These are phyloP conservation scores for Pachyseris speciosa DNA, from an alignment of 64 coral and sea anemone species.

Conservation along the genomic window DNA sequence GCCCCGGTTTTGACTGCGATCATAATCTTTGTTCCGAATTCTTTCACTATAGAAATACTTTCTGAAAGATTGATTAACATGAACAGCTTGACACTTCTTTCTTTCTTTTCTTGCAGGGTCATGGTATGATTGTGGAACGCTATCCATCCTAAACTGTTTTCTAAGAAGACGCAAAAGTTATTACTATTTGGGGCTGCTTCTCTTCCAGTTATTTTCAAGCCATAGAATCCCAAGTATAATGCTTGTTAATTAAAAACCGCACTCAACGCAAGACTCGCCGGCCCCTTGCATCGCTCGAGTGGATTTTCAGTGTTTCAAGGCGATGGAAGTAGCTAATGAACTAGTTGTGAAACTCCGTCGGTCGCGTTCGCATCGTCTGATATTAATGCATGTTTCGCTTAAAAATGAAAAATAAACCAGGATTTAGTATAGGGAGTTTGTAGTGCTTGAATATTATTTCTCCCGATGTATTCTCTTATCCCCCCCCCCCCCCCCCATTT, in stretches of 20 bases:
- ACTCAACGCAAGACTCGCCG: not conserved
- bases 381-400: not conserved
- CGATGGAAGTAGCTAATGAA: not conserved
- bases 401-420: conserved; percentile 5
- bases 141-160: conserved; percentile 55
- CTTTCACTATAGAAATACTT: too few species aligned
- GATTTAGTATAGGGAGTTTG: not conserved
- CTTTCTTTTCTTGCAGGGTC: conserved; percentile 32
- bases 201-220: not conserved
- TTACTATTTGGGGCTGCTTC: not conserved
- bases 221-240: not conserved
- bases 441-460: not conserved
- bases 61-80: too few species aligned
- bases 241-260: not conserved
- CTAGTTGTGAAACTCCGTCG: not conserved
- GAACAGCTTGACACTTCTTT: not conserved
- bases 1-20: too few species aligned
- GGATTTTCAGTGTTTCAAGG: not conserved
- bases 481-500: too few species aligned
- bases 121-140: conserved; percentile 70
- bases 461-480: too few species aligned
- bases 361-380: not conserved
- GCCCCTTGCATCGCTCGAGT: not conserved
- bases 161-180: not conserved
- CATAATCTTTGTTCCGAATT: too few species aligned